phyloP scores from a whole-genome alignment of 2,888 invertebrate species.

The Rotaria magnacalcarata region DNA sequence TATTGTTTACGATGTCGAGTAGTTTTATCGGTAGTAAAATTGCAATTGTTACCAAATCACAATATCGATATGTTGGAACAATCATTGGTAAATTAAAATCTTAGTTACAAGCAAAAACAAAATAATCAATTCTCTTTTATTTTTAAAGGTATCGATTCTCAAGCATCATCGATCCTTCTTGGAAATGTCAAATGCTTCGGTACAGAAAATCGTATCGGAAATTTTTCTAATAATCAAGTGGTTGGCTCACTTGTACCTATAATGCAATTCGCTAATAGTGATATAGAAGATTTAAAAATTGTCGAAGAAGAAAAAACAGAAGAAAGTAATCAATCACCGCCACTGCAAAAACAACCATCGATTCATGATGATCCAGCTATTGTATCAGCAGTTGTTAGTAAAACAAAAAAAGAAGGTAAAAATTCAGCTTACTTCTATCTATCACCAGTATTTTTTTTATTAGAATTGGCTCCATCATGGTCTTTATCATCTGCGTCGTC shows the following conservation, averaged over 20 bases:
- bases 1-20: background rate
- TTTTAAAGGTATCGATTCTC: background rate
- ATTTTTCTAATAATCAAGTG: constrained; percentile 1
- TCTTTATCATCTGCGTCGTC: background rate
- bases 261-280: background rate
- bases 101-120: background rate
- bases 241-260: background rate
- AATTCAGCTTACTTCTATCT: no score
- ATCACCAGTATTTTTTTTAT: no score
- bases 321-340: background rate
- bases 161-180: background rate
- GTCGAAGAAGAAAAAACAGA: background rate
- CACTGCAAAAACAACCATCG: background rate
- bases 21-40: constrained; percentile 36
- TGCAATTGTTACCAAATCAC: background rate
- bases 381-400: background rate
- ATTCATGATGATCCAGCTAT: constrained; percentile 31
- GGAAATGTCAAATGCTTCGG: constrained; percentile 19
- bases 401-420: background rate
- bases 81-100: background rate
- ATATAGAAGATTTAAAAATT: constrained; percentile 36
- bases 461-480: background rate
- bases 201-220: background rate
- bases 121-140: background rate
- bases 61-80: constrained; percentile 19